Evolutionary conservation across 2,113 vertebrate species (phyloP).

Genomic region (Gallinago media): DNA sequence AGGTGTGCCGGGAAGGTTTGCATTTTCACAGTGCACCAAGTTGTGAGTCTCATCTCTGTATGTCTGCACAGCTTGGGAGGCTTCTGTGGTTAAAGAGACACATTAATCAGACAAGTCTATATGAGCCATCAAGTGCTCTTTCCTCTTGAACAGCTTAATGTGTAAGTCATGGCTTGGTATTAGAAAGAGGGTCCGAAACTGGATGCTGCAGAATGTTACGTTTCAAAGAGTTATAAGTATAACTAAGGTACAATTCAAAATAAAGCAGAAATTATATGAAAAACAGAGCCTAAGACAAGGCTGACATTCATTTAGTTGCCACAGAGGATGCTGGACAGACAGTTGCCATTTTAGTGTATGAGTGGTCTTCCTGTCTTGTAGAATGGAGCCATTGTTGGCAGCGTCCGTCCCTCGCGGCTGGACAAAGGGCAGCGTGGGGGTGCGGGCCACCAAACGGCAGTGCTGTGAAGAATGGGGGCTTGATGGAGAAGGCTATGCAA

Average conservation of each 20-base stretch:
- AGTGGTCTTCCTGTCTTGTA: conserved; percentile 26
- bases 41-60: neutral
- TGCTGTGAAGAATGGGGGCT: neutral
- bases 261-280: conserved; percentile 5
- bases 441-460: neutral
- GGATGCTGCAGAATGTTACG: neutral
- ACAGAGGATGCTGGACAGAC: conserved; percentile 67
- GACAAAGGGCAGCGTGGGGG: neutral
- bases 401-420: rapidly evolving
- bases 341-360: conserved; percentile 40
- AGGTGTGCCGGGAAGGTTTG: neutral
- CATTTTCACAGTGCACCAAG: neutral
- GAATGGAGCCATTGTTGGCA: conserved; percentile 48
- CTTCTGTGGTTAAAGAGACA: neutral
- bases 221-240: neutral
- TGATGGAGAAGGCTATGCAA: neutral
- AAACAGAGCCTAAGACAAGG: conserved; percentile 26
- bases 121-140: neutral
- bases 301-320: conserved; percentile 26
- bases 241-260: conserved; percentile 36
- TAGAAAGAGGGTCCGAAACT: neutral
- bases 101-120: neutral
- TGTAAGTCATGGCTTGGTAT: neutral
- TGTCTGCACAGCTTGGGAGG: neutral
- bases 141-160: neutral